Evolutionary conservation across 1,140 invertebrate genomes (phyloP).

Genomic region (Probaryconus sp.): DNA sequence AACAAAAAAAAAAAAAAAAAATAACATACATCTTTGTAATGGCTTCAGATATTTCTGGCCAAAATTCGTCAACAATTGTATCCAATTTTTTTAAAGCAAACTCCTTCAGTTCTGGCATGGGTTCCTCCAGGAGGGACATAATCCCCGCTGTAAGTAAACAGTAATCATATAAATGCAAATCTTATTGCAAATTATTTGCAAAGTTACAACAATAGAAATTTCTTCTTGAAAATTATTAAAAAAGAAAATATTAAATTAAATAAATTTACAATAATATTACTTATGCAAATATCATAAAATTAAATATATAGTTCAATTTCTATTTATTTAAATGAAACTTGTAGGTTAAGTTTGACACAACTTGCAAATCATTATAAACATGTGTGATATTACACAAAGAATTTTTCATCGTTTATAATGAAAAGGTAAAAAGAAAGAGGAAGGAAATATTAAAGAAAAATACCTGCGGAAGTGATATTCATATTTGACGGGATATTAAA

Average conservation of each 20-base stretch:
- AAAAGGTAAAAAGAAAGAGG: not conserved
- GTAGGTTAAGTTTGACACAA: constrained; percentile 68
- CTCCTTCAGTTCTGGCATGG: constrained; percentile 93
- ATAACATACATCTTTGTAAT: constrained; percentile 94
- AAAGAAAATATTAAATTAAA: constrained; percentile 17
- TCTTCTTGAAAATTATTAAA: constrained; percentile 16
- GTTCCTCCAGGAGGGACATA: constrained; percentile 96
- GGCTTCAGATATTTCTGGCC: constrained; percentile 98
- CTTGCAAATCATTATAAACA: constrained; percentile 71
- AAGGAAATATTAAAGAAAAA: constrained; percentile 7
- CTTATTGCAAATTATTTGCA: constrained; percentile 3
- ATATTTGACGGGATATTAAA: constrained; percentile 61
- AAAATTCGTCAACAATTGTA: constrained; percentile 97
- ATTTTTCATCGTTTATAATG: not conserved
- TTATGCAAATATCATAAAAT: not conserved
- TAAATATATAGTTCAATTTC: not conserved
- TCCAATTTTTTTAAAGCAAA: constrained; percentile 95
- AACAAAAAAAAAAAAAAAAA: not conserved
- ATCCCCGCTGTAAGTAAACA: constrained; percentile 89
- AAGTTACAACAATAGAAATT: not conserved
- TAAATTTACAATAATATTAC: not conserved
- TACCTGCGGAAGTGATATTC: constrained; percentile 79
- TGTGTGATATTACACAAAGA: constrained; percentile 56
- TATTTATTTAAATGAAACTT: constrained; percentile 18
- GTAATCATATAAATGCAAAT: constrained; percentile 3